These are phyloP conservation scores for Pteruthius melanotis DNA, from an alignment of 2,113 vertebrate species.

Conservation along the genomic window DNA sequence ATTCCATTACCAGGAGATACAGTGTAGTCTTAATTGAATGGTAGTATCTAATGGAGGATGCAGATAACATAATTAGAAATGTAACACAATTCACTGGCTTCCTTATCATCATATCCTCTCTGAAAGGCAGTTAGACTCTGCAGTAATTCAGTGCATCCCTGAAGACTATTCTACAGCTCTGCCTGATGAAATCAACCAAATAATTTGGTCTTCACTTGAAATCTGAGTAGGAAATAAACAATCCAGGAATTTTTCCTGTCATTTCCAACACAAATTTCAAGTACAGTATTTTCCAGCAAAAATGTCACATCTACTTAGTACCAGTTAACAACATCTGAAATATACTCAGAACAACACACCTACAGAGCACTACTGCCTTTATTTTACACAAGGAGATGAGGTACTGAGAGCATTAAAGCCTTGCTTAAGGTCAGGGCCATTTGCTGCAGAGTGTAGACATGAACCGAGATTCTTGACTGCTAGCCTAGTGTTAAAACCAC, in stretches of 20 bases:
- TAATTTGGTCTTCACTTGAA: not conserved
- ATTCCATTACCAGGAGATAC: not conserved
- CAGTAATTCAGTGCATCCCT: not conserved
- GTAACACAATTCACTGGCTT: not conserved
- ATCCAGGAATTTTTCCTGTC: not conserved
- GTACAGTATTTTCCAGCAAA: not conserved
- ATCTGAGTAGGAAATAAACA: not conserved
- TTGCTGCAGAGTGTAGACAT: not conserved
- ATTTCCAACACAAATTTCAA: not conserved
- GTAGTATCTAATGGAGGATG: not conserved
- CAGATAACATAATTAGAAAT: slow-evolving; percentile 10
- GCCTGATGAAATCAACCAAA: not conserved
- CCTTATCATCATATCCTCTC: not conserved
- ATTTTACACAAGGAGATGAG: not conserved
- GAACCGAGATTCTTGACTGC: not conserved
- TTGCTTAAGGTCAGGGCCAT: not conserved
- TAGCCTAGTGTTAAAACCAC: not conserved
- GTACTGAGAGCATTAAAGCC: not conserved
- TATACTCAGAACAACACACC: not conserved
- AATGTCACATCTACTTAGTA: not conserved
- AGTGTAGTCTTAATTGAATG: not conserved
- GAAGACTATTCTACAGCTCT: not conserved
- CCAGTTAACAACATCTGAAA: not conserved
- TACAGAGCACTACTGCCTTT: not conserved
- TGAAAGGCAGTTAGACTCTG: not conserved